phyloP scores from a whole-genome alignment of 2,113 vertebrate genomes.

The Lepus timidus region DNA sequence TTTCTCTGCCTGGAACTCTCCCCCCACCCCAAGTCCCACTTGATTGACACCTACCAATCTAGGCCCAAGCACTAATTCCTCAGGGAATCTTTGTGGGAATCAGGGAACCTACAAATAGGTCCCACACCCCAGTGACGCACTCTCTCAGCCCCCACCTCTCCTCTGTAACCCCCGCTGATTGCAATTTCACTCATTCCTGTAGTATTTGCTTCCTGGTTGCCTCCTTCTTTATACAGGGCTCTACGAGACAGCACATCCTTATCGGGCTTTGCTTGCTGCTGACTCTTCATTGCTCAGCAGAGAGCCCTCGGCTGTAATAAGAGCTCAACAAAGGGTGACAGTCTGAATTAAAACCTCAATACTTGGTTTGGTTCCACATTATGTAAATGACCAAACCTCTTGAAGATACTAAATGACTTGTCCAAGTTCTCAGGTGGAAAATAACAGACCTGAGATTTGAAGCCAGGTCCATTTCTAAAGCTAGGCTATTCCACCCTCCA shows the following conservation, averaged over 20 bases:
- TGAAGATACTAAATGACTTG: background rate
- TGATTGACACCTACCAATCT: background rate
- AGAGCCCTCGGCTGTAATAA: background rate
- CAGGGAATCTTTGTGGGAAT: background rate
- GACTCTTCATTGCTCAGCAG: background rate
- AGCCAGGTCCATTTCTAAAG: background rate
- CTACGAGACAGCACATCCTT: background rate
- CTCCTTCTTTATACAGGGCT: background rate
- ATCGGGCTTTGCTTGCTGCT: background rate
- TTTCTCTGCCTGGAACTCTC: background rate
- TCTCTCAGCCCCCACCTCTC: background rate
- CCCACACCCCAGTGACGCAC: background rate
- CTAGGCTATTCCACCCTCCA: background rate
- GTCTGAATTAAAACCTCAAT: background rate
- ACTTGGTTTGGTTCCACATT: background rate
- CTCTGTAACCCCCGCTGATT: background rate
- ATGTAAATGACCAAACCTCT: slow-evolving; percentile 6
- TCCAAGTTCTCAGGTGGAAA: background rate
- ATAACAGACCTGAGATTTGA: slow-evolving; percentile 16
- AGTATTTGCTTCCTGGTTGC: slow-evolving; percentile 33
- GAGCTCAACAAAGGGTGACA: background rate
- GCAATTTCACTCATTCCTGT: slow-evolving; percentile 10
- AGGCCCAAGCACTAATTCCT: slow-evolving; percentile 3
- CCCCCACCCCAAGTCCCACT: background rate
- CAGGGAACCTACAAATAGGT: background rate